Evolutionary conservation across 2,888 invertebrate species (phyloP), one percentile per base, ranked within the genome.

Genomic region (Nycteola revayana): DNA sequence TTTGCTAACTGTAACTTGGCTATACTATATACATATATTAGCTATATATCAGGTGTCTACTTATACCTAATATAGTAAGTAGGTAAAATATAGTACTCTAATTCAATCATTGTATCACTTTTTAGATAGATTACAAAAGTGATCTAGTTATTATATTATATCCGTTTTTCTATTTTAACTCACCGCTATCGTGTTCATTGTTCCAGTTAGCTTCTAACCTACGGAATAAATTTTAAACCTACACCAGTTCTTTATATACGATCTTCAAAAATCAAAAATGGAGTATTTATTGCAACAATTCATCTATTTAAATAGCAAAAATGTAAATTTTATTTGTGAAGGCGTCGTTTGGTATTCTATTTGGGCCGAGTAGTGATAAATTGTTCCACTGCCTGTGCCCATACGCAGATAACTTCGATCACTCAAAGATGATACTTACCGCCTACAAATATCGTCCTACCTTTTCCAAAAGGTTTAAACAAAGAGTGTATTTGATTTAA

Each of bases 241-340:
- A 59, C 47, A 65, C 58, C 74, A 52, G 57, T 66, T 68, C 75
- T 78, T 76, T 85, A 77, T 87, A 87, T 86, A 87, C 72, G 69
- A 63, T 55, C 66, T 62, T 70, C 68, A 69, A 75, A n/a, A 69
- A 60, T 71, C 79, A 43, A 71, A 84, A 78, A 78, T 80, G 73
- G 79, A 76, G 72, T 78, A 84, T 79, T 75, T 76, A 82, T 78
- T 75, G 66, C 75, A 73, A 70, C 66, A 78, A 79, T 66, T 66
- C 62, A 61, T 69, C 55, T 54, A 55, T 68, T 61, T 63, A 66
- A 72, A 67, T 75, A 65, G 70, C 66, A 71, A 75, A 79, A 84
- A 85, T 84, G 81, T 71, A 60, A 86, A 86, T 85, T 84, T 82
- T 67, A 72, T 74, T 74, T 72, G 75, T 76, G 71, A 66, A 60